These are phyloP conservation scores for Rissa tridactyla DNA, from an alignment of 2,113 vertebrate species.

Conservation along the genomic window DNA sequence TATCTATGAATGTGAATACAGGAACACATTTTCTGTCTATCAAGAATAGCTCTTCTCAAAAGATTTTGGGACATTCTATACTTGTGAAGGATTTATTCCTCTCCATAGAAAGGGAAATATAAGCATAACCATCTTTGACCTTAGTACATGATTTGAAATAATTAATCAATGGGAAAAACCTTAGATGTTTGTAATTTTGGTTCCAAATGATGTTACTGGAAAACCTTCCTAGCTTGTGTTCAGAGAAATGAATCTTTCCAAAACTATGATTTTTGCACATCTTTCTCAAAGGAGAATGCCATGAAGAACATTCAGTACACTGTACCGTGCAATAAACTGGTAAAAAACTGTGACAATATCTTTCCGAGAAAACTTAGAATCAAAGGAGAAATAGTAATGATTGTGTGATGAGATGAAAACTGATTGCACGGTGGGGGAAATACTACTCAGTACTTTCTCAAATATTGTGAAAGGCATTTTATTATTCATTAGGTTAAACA, in stretches of 20 bases:
- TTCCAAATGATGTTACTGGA: not conserved
- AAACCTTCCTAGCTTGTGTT: not conserved
- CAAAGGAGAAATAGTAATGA: constrained; percentile 9
- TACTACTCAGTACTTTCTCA: not conserved
- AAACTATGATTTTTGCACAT: not conserved
- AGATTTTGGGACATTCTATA: not conserved
- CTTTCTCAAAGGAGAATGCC: not conserved
- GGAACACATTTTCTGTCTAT: not conserved
- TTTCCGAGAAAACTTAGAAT: not conserved
- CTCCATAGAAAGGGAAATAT: not conserved
- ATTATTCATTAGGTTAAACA: constrained; percentile 14
- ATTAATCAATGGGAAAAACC: not conserved
- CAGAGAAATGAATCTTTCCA: not conserved
- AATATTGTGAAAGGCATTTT: not conserved
- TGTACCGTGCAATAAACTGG: not conserved
- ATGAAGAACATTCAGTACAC: not conserved
- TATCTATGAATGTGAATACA: not conserved
- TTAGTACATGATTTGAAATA: not conserved
- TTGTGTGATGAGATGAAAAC: not conserved
- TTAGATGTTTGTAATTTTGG: not conserved
- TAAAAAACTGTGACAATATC: not conserved
- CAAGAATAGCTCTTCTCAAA: not conserved
- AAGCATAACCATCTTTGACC: not conserved
- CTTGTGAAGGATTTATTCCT: not conserved
- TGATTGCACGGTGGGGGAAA: not conserved